phyloP scores from a whole-genome alignment of 2,113 vertebrate genomes.

The Nicator chloris region DNA sequence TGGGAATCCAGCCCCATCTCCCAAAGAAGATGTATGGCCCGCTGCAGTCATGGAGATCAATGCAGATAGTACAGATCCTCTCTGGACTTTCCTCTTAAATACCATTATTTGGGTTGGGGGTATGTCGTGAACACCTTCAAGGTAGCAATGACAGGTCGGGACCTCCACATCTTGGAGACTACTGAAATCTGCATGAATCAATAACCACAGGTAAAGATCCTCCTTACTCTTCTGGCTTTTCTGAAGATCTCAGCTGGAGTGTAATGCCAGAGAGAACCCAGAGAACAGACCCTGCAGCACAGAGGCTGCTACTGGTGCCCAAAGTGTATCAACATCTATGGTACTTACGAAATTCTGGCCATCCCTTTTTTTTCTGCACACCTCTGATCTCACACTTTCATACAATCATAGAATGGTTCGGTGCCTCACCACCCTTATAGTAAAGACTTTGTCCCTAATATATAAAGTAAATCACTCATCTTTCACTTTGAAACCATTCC shows the following conservation, averaged over 20 bases:
- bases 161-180: neutral
- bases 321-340: neutral
- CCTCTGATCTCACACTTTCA: neutral
- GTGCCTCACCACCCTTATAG: neutral
- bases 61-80: neutral
- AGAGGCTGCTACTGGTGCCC: neutral
- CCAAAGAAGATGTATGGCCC: neutral
- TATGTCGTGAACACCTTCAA: neutral
- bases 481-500: neutral
- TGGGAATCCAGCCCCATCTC: neutral
- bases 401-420: neutral
- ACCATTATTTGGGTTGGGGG: neutral
- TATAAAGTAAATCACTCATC: neutral
- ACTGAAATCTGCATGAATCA: neutral
- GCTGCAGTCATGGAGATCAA: neutral
- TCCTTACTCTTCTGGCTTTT: neutral
- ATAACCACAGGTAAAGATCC: neutral
- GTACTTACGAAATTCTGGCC: neutral
- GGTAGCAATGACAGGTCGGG: neutral
- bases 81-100: neutral
- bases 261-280: neutral
- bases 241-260: neutral
- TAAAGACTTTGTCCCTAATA: neutral
- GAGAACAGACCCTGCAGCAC: neutral
- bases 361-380: neutral